Percentiles rank a stretch among this genome's conserved stretches.
Conservation (phyloP, 1,140 invertebrate species). For the Drosophila jambulina region DNA sequence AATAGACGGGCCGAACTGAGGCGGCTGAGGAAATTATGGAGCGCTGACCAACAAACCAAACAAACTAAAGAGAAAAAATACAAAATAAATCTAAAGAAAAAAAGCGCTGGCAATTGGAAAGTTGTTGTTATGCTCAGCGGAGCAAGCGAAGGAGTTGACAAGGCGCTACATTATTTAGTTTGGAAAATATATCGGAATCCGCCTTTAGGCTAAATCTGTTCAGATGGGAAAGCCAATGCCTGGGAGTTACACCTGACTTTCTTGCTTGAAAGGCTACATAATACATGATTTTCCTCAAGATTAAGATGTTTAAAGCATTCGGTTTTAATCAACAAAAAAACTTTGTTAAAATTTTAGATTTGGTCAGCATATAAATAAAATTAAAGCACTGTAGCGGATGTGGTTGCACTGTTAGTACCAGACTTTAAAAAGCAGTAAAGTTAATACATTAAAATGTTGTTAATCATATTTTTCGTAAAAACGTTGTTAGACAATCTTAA, state of each 20-base stretch:
- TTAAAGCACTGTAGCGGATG: not conserved
- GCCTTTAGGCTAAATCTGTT: not conserved
- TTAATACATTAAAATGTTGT: constrained; percentile 3
- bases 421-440: not conserved
- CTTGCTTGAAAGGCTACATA: not conserved
- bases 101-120: constrained; percentile 67
- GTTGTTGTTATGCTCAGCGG: constrained; percentile 69
- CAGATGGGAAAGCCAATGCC: constrained; percentile 1
- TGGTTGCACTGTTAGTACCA: not conserved
- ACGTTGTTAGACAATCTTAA: not conserved
- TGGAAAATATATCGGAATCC: constrained; percentile 13
- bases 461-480: constrained; percentile 6
- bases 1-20: constrained; percentile 47
- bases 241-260: not conserved
- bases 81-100: constrained; percentile 14
- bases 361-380: too few relatives aligned
- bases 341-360: not conserved
- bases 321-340: not conserved
- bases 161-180: constrained; percentile 11
- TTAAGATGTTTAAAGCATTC: too few relatives aligned
- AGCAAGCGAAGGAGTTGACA: constrained; percentile 41
- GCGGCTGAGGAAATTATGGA: constrained; percentile 69
- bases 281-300: too few relatives aligned
- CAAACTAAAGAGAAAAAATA: constrained; percentile 11
- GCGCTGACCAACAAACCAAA: constrained; percentile 63